Evolutionary conservation across 2,888 invertebrate species (phyloP), one percentile per base, ranked within the genome.

Genomic region (Sabatieria punctata): DNA sequence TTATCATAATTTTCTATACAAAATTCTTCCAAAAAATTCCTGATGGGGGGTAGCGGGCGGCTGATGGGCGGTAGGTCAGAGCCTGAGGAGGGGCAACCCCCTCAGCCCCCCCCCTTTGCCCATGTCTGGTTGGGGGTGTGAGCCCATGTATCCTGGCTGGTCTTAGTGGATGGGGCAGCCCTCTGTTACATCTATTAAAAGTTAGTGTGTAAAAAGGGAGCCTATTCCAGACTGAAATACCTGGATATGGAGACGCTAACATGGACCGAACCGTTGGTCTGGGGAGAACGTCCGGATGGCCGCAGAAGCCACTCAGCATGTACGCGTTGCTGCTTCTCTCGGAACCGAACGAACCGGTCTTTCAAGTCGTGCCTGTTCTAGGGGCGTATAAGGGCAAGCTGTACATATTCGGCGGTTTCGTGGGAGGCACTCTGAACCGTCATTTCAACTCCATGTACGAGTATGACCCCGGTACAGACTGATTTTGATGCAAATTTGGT

Each of bases 221-320:
- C 30, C 8, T 30, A 15, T 30, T 30, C 80, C 48, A 74, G 78
- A 61, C 74, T 85, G 38, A 77, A 57, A 57, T 66, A 53, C 64
- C 64, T 84, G 52, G 80, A 89, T 68, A 77, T 82, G 49, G 67
- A 70, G 47, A 75, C 75, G 24, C 74, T 75, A 48, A 73, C 72
- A 44, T 89, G 88, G 88, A 69, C 71, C 6, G 46, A 50, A 52
- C 77, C 75, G 27, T 69, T 61, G 52, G 77, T 73, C 49, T 67
- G 68, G 39, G 82, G 81, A 2, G 70, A 73, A 43, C 51, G 57
- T 15, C 88, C 88, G 2, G 71, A 75, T 46, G 85, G 86, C 33
- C 72, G 89, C 52, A 73, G 89, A 41, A 86, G 85, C 66, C 88
- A 89, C 71, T 86, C 88, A 51, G 82, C 85, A 56, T 86, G 85